Evolutionary conservation across 2,888 invertebrate species (phyloP).

Genomic region (Synanthedon myopaeformis): DNA sequence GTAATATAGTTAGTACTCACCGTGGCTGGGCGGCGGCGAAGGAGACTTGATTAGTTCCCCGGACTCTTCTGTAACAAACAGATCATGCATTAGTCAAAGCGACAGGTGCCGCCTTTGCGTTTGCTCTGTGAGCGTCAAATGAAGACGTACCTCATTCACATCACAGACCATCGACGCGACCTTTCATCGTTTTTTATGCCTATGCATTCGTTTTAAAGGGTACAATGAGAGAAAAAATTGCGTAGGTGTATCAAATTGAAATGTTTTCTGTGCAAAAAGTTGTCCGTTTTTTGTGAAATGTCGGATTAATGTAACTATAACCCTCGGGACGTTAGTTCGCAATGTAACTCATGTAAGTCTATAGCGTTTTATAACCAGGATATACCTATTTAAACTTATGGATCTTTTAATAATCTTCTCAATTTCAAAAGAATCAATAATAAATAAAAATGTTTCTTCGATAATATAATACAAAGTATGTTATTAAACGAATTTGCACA

Average conservation of each 20-base stretch:
- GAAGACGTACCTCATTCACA: slow-evolving; percentile 33
- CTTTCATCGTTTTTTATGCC: slow-evolving; percentile 16
- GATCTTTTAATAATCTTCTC: too few species aligned
- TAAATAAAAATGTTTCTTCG: too few species aligned
- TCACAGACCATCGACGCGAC: slow-evolving; percentile 33
- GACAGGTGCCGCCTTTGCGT: not conserved
- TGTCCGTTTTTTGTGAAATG: slow-evolving; percentile 17
- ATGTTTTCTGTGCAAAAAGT: slow-evolving; percentile 27
- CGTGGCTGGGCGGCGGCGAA: slow-evolving; percentile 81
- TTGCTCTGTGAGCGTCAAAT: not conserved
- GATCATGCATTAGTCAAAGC: not conserved
- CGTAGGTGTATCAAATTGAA: slow-evolving; percentile 13
- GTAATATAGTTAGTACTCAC: slow-evolving; percentile 65
- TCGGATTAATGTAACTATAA: slow-evolving; percentile 9
- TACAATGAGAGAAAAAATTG: slow-evolving; percentile 25
- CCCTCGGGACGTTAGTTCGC: too few species aligned
- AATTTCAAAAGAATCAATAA: too few species aligned
- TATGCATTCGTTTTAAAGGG: slow-evolving; percentile 22
- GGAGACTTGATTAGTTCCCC: slow-evolving; percentile 81
- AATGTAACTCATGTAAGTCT: too few species aligned
- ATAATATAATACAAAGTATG: too few species aligned
- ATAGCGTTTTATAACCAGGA: too few species aligned
- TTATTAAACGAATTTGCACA: too few species aligned
- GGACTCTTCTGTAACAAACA: slow-evolving; percentile 61
- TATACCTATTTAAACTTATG: too few species aligned